Evolutionary conservation across 2,888 invertebrate genomes (phyloP).

Genomic region (Ectobius pallidus): DNA sequence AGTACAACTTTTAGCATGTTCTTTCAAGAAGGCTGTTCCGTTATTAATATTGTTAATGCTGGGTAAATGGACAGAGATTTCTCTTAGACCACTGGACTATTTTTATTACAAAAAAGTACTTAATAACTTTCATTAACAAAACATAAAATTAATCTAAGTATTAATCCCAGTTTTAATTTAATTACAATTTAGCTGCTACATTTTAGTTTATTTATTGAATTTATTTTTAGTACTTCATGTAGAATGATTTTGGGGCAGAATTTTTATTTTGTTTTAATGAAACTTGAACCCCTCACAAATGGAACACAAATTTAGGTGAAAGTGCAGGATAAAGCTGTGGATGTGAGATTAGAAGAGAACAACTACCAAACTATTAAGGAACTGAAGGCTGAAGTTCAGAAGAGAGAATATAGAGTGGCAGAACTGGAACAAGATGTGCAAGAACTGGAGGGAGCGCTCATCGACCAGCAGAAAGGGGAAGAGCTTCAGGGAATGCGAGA

Average conservation of each 20-base stretch:
- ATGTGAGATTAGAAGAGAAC: constrained; percentile 5
- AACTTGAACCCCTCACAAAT: constrained; percentile 7
- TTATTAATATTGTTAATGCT: constrained; percentile 24
- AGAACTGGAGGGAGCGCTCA: constrained; percentile 60
- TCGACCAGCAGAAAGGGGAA: constrained; percentile 36
- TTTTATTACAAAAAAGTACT: constrained; percentile 32
- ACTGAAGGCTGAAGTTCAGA: neutral
- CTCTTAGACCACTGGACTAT: constrained; percentile 29
- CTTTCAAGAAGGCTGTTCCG: constrained; percentile 34
- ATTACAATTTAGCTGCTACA: constrained; percentile 7
- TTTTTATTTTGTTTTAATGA: constrained; percentile 10
- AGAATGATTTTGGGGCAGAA: neutral
- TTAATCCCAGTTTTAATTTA: constrained; percentile 6
- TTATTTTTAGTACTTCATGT: neutral
- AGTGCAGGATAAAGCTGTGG: constrained; percentile 36
- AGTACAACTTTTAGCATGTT: constrained; percentile 46
- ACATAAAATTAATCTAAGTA: neutral
- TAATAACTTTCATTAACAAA: neutral
- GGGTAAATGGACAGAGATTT: constrained; percentile 24
- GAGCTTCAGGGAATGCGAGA: constrained; percentile 46
- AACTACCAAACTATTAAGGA: neutral
- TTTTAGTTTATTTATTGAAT: neutral
- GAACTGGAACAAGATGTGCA: constrained; percentile 63
- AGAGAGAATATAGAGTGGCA: constrained; percentile 53
- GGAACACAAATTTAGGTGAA: constrained; percentile 32